phyloP scores from a whole-genome alignment of 2,888 invertebrate species.

The Drosophila ustulata region DNA sequence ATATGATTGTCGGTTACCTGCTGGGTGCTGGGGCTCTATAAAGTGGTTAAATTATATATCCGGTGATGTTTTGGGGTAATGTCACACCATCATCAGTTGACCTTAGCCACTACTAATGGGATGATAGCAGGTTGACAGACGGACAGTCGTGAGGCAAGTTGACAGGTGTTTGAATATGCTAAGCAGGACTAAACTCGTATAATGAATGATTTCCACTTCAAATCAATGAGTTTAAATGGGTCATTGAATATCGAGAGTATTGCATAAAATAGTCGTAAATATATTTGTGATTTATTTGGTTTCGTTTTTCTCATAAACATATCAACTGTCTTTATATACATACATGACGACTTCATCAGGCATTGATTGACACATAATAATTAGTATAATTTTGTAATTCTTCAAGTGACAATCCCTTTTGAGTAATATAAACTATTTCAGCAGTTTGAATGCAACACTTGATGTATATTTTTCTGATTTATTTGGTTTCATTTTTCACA shows the following conservation, averaged over 20 bases:
- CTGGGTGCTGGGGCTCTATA: conserved; percentile 54
- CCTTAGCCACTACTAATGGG: conserved; percentile 36
- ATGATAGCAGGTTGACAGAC: conserved; percentile 12
- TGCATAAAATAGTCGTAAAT: background rate
- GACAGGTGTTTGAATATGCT: conserved; percentile 37
- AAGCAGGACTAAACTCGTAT: conserved; percentile 4
- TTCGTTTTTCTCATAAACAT: background rate
- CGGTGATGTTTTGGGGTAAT: conserved; percentile 57
- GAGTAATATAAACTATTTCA: too few species aligned
- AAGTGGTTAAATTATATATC: conserved; percentile 75
- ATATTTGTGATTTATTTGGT: background rate
- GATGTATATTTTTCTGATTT: too few species aligned
- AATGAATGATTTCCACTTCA: conserved; percentile 13
- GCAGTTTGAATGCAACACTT: too few species aligned
- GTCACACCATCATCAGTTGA: conserved; percentile 43
- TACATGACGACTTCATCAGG: background rate
- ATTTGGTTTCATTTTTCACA: too few species aligned
- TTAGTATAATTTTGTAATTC: too few species aligned
- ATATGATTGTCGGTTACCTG: conserved; percentile 65
- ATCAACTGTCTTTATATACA: background rate
- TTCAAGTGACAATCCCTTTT: too few species aligned
- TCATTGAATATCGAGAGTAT: background rate
- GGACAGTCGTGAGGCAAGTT: background rate
- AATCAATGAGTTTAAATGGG: conserved; percentile 7
- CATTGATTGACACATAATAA: background rate